A percentile compares a stretch with the other conserved stretches of the same genome.
Evolutionary conservation across 2,797 vertebrate species (phyloP).

Genomic region (Channa striata): DNA sequence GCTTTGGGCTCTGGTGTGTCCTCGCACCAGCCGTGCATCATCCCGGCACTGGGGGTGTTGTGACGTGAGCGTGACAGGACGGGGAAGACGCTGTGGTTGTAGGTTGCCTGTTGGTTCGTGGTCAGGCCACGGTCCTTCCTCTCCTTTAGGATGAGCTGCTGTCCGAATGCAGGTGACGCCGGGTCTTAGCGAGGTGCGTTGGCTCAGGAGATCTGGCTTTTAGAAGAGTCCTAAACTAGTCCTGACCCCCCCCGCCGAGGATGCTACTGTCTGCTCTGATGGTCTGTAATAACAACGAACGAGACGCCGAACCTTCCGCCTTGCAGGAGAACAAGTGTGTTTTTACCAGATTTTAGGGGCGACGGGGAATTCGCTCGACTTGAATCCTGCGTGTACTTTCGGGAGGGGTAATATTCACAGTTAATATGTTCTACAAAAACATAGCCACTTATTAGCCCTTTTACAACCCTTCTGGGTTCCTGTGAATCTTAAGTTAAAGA

Average conservation of each 20-base stretch:
- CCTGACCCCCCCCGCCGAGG: background rate
- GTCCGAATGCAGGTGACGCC: constrained; percentile 17
- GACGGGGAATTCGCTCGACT: constrained; percentile 16
- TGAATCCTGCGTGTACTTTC: constrained; percentile 38
- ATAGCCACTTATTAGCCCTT: constrained; percentile 71
- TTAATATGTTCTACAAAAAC: constrained; percentile 66
- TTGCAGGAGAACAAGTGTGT: background rate
- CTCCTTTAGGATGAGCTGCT: constrained; percentile 24
- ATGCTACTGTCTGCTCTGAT: constrained; percentile 1
- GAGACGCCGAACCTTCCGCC: constrained; percentile 8
- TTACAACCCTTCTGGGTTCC: constrained; percentile 63
- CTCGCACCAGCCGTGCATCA: constrained; percentile 51
- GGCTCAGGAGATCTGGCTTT: constrained; percentile 53
- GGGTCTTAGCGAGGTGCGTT: constrained; percentile 28
- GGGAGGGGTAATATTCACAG: constrained; percentile 56
- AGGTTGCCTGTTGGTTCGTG: constrained; percentile 22
- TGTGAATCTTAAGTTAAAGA: constrained; percentile 74
- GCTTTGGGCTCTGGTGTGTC: constrained; percentile 39
- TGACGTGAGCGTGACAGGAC: constrained; percentile 27
- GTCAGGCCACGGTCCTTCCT: constrained; percentile 22
- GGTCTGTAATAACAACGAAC: constrained; percentile 18
- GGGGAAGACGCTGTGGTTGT: constrained; percentile 38
- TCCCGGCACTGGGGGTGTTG: constrained; percentile 43
- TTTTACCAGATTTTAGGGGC: constrained; percentile 19
- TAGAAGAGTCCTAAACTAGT: constrained; percentile 39